A percentile compares a stretch with the other conserved stretches of the same genome.
phyloP scores from a whole-genome alignment of 2,888 invertebrate genomes.

The Boloria euphrosyne region DNA sequence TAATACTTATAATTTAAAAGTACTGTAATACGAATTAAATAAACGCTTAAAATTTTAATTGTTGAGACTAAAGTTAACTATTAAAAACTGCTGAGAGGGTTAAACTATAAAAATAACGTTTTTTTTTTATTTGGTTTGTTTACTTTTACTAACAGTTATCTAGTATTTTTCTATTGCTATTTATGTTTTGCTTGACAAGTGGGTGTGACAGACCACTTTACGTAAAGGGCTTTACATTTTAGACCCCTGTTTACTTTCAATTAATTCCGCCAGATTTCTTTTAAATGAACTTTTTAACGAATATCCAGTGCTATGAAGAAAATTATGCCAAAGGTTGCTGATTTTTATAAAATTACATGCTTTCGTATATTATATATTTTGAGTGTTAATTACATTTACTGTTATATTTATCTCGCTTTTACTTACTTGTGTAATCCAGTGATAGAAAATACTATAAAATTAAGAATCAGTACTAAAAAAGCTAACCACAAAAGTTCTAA shows the following conservation, averaged over 20 bases:
- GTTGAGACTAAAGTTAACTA: too few relatives aligned
- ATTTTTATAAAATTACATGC: neutral
- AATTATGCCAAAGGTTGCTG: too few relatives aligned
- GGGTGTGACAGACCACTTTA: conserved; percentile 2
- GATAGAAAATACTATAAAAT: too few relatives aligned
- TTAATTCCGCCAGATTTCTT: neutral
- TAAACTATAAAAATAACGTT: conserved; percentile 10
- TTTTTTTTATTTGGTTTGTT: neutral
- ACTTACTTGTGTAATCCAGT: too few relatives aligned
- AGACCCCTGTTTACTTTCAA: too few relatives aligned
- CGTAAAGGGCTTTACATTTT: neutral
- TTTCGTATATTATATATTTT: neutral
- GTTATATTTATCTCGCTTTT: too few relatives aligned
- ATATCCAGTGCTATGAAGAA: too few relatives aligned
- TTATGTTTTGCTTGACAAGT: conserved; percentile 3
- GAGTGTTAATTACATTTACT: neutral
- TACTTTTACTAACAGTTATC: neutral
- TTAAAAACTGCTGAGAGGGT: neutral
- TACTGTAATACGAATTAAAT: conserved; percentile 10
- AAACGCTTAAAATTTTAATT: conserved; percentile 1
- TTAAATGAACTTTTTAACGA: neutral
- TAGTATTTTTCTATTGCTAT: neutral
- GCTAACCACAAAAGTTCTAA: neutral
- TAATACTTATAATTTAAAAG: conserved; percentile 1
- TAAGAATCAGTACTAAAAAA: neutral